Conservation (phyloP, 2,797 vertebrate genomes). For the Dallia pectoralis region DNA sequence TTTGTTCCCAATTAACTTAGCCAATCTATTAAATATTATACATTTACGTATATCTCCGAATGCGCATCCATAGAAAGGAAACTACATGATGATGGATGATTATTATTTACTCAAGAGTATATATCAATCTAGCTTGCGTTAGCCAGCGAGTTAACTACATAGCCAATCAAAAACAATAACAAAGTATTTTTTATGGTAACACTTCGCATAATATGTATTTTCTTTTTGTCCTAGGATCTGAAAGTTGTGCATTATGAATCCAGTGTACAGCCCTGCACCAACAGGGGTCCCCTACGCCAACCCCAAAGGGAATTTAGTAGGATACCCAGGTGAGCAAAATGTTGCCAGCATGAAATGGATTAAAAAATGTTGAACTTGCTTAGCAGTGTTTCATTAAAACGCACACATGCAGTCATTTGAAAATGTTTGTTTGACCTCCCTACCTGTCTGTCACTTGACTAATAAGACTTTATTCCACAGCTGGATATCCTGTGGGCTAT, state of each 20-base stretch:
- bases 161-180: neutral
- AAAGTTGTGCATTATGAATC: slow-evolving; percentile 87
- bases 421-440: neutral
- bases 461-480: slow-evolving; percentile 55
- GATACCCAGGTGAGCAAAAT: slow-evolving; percentile 86
- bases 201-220: neutral
- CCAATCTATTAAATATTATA: neutral
- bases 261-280: slow-evolving; percentile 94
- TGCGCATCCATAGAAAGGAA: neutral
- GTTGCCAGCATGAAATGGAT: neutral
- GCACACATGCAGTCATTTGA: neutral
- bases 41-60: neutral
- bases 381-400: neutral
- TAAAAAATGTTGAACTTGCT: neutral
- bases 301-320: slow-evolving; percentile 84
- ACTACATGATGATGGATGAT: neutral
- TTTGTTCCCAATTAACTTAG: neutral
- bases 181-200: neutral
- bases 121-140: neutral
- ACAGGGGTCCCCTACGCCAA: slow-evolving; percentile 97
- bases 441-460: neutral
- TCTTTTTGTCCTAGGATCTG: slow-evolving; percentile 42
- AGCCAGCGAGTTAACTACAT: neutral
- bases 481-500: slow-evolving; percentile 95
- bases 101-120: neutral